Evolutionary conservation across 2,888 invertebrate genomes (phyloP), one percentile per base, ranked within the genome.

Genomic region (Falcaria lacertinaria): DNA sequence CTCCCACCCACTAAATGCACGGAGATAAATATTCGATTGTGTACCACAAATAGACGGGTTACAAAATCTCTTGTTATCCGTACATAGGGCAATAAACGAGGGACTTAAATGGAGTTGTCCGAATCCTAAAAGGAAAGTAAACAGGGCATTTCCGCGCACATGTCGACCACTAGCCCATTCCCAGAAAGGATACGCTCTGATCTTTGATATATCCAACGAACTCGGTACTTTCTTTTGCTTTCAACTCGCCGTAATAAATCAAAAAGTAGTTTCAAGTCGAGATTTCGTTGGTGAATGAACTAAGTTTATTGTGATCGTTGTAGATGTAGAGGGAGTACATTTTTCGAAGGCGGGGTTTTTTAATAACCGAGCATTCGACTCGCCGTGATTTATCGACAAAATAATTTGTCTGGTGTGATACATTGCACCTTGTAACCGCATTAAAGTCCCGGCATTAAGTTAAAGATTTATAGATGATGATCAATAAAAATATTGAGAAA

Each of bases 131-230:
- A 70, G 57, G 66, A 72, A 74, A 76, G 75, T 76, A 81, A 81
- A 83, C 80, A 80, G 68, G 57, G 66, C 65, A 72, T 81, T 81
- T 83, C 81, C 80, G 79, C 69, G 73, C 81, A 79, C 75, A 77
- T 79, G 80, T 66, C 53, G 55, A 58, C 57, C 52, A 17, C 41
- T 50, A 52, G 56, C 48, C 41, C 45, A 50, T 71, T 72, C 70
- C 52, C 48, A 54, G 71, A 71, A 69, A 59, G 64, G 61, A 68
- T 64, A 67, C 57, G 67, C 57, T 61, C 51, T 53, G 50, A 52
- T 52, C 68, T 69, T 69, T 64, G 61, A 65, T 65, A 60, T 62
- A 64, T 51, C 54, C 55, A 60, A 69, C 54, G 62, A 57, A 60
- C 56, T 53, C 49, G 45, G 44, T 55, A 56, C 53, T 59, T 58